Conservation (phyloP, 2,888 invertebrate species). For the Eueremaeus valkanovi region DNA sequence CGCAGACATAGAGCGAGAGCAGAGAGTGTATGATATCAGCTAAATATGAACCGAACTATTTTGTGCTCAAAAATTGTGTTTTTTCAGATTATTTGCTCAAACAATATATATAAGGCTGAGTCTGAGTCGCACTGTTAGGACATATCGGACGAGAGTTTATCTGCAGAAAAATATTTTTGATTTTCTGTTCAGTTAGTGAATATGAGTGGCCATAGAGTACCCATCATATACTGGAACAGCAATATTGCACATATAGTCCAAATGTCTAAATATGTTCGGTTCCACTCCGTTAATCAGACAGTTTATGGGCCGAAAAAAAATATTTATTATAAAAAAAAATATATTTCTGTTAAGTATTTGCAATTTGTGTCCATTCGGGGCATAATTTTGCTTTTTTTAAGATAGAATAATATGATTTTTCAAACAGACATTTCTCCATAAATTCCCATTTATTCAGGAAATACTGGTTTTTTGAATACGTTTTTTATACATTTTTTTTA, state of each 20-base stretch:
- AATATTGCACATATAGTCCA: background rate
- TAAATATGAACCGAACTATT: background rate
- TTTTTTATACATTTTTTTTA: no score
- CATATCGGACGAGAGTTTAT: background rate
- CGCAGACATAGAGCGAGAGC: background rate
- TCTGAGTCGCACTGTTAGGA: background rate
- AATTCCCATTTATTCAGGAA: background rate
- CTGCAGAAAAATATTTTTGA: background rate
- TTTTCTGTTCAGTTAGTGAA: background rate
- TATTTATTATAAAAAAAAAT: background rate
- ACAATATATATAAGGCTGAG: background rate
- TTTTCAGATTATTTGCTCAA: background rate
- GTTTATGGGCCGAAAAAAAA: conserved; percentile 24
- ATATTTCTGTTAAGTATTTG: background rate
- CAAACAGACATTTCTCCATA: background rate
- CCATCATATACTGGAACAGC: background rate
- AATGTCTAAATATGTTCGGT: conserved; percentile 22
- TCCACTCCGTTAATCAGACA: background rate
- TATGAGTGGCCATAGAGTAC: background rate
- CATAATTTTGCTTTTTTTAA: no score
- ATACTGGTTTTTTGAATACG: background rate
- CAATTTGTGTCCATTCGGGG: background rate
- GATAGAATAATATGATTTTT: background rate
- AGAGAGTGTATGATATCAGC: background rate
- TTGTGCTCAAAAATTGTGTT: background rate